Evolutionary conservation across 37 sponge, comb jelly and placozoan genomes (phyloP).

Genomic region (Ephydatia muelleri): DNA sequence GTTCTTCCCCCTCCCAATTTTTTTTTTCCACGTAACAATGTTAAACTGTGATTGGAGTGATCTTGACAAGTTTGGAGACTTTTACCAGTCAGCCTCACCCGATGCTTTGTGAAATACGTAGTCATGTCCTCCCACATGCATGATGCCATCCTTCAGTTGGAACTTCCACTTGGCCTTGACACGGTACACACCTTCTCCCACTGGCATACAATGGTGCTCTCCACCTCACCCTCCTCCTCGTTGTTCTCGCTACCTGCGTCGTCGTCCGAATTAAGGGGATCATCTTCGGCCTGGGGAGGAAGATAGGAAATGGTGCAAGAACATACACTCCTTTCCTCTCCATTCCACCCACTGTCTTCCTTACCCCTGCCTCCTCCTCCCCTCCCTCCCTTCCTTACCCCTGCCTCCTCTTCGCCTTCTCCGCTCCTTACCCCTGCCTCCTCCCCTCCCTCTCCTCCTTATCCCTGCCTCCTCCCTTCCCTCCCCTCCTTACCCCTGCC

Average conservation of each 20-base stretch:
- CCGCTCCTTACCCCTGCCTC: neutral
- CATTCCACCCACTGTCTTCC: no score
- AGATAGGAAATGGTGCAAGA: no score
- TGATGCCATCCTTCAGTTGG: slow-evolving; percentile 94
- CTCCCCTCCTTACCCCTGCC: no score
- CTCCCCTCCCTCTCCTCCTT: neutral
- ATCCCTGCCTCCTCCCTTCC: no score
- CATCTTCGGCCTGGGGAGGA: slow-evolving; percentile 33
- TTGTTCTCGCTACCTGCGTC: slow-evolving; percentile 63
- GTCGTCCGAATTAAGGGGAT: slow-evolving; percentile 79
- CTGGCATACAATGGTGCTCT: slow-evolving; percentile 94
- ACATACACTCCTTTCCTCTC: no score
- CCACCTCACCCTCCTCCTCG: slow-evolving; percentile 70
- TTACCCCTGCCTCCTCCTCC: no score
- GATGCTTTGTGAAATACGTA: slow-evolving; percentile 89
- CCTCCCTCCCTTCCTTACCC: neutral
- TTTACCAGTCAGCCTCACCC: slow-evolving; percentile 97
- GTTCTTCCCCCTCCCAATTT: no score
- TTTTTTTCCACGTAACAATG: neutral
- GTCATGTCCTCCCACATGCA: slow-evolving; percentile 87
- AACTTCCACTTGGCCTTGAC: slow-evolving; percentile 92
- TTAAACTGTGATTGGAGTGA: neutral
- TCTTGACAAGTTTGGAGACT: neutral
- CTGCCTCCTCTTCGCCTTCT: neutral
- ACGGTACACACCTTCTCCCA: slow-evolving; percentile 91